Conservation (phyloP, 2,888 invertebrate genomes). For the Trachelus iudaicus region DNA sequence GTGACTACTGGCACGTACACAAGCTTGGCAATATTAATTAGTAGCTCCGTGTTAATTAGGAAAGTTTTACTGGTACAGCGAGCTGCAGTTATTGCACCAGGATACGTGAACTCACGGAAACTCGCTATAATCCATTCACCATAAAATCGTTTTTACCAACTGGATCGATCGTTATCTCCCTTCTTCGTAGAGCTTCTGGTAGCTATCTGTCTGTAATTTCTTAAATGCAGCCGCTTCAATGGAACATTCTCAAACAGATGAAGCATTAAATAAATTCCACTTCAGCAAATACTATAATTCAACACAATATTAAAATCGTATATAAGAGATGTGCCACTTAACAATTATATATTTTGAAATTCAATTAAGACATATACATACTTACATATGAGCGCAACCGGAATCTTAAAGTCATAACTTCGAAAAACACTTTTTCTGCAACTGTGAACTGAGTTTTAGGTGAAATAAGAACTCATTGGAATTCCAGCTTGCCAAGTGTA, state of each 20-base stretch:
- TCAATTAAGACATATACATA: neutral
- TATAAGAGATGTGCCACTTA: neutral
- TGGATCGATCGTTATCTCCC: neutral
- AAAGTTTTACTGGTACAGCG: conserved; percentile 34
- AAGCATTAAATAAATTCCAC: conserved; percentile 3
- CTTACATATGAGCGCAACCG: neutral
- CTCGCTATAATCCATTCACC: conserved; percentile 21
- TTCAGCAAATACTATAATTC: neutral
- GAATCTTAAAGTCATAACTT: neutral
- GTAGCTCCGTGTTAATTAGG: conserved; percentile 43
- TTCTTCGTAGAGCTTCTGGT: neutral
- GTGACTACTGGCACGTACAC: neutral
- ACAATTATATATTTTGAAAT: neutral
- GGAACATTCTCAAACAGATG: neutral
- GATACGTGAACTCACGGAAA: conserved; percentile 19
- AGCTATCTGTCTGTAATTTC: conserved; percentile 18
- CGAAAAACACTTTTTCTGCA: neutral
- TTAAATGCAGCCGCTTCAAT: neutral
- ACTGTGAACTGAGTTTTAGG: neutral
- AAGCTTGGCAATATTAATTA: conserved; percentile 39
- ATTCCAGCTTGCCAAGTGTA: neutral
- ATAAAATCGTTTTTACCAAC: neutral
- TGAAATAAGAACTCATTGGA: neutral
- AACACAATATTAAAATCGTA: neutral
- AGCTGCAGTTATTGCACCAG: conserved; percentile 6